These are phyloP conservation scores for Salvelinus fontinalis DNA, from an alignment of 2,113 vertebrate genomes.

Conservation along the genomic window DNA sequence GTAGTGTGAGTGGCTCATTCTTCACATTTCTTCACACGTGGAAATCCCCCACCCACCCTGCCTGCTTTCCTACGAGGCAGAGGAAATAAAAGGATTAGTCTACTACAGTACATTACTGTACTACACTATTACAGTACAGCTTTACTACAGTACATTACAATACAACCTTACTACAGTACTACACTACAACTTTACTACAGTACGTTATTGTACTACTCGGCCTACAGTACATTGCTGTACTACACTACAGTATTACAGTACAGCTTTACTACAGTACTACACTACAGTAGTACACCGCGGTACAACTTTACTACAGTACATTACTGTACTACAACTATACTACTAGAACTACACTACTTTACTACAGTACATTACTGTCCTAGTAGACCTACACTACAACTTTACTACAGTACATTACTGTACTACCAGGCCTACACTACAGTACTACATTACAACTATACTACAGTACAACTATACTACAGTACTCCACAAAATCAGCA, in stretches of 20 bases:
- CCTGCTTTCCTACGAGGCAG: slow-evolving; percentile 47
- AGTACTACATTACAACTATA: neutral
- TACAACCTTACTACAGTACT: too few species aligned
- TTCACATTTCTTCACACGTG: slow-evolving; percentile 58
- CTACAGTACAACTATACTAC: neutral
- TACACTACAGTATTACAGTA: neutral
- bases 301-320: neutral
- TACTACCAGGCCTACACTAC: neutral
- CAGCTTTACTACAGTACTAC: neutral
- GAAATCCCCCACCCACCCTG: slow-evolving; percentile 64
- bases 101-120: neutral
- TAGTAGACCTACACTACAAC: neutral
- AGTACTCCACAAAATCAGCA: neutral
- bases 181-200: too few species aligned
- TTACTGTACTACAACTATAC: neutral
- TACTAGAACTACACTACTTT: neutral
- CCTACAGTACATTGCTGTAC: neutral
- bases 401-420: neutral
- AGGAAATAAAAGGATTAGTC: slow-evolving; percentile 42
- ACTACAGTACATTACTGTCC: neutral
- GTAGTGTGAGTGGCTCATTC: slow-evolving; percentile 57
- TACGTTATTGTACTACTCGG: too few species aligned
- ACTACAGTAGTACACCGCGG: too few species aligned
- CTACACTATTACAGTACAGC: neutral
- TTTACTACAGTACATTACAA: neutral